Evolutionary conservation across 2,113 vertebrate genomes (phyloP).

Genomic region (Anseranas semipalmata): DNA sequence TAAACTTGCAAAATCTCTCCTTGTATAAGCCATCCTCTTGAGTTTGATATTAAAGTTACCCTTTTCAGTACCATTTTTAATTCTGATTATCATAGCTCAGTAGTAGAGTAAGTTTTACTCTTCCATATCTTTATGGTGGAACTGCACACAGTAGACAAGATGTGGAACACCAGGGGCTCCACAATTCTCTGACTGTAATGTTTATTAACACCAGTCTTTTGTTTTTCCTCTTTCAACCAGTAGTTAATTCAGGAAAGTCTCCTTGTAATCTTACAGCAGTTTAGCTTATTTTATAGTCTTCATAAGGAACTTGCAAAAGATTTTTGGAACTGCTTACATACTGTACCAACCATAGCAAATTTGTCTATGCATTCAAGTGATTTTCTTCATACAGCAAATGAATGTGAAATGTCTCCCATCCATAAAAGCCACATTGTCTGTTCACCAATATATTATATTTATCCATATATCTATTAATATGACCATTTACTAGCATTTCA

Average conservation of each 20-base stretch:
- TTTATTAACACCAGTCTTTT: neutral
- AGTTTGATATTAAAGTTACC: neutral
- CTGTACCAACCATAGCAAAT: neutral
- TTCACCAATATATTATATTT: neutral
- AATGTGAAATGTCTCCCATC: neutral
- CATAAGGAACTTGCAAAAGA: neutral
- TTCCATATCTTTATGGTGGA: neutral
- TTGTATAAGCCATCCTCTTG: neutral
- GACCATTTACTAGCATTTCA: neutral
- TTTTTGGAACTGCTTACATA: neutral
- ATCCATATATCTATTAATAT: neutral
- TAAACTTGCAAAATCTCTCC: neutral
- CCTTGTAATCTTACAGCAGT: neutral
- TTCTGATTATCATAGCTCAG: neutral
- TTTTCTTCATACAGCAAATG: neutral
- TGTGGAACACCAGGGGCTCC: neutral
- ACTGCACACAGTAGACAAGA: neutral
- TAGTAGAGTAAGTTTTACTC: neutral
- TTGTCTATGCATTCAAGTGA: neutral
- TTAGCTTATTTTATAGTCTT: neutral
- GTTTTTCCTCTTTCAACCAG: neutral
- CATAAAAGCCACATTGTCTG: neutral
- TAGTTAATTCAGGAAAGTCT: neutral
- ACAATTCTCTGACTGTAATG: neutral
- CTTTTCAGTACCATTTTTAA: neutral